Conservation (phyloP, 2,888 invertebrate species). For the Brassicogethes aeneus region DNA sequence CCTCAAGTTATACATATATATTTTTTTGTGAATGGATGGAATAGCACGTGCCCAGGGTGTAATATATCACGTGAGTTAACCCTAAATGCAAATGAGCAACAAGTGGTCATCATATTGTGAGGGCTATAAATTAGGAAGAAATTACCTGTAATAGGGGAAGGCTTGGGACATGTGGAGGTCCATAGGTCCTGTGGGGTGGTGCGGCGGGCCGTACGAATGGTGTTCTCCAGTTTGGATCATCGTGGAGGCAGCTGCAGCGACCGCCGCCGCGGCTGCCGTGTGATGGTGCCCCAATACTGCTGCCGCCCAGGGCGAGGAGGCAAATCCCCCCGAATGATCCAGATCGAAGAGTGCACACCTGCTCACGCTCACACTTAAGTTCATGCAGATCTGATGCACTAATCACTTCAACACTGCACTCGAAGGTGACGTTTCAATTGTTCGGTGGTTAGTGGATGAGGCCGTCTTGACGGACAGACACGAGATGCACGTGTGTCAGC, state of each 20-base stretch:
- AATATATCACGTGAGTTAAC: conserved; percentile 36
- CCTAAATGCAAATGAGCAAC: conserved; percentile 38
- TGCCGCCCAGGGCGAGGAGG: conserved; percentile 68
- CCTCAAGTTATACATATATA: no score
- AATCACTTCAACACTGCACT: neutral
- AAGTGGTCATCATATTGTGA: conserved; percentile 26
- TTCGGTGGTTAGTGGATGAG: neutral
- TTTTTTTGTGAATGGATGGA: no score
- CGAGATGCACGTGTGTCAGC: conserved; percentile 46
- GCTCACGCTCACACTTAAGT: conserved; percentile 34
- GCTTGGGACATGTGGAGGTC: conserved; percentile 88
- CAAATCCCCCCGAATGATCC: conserved; percentile 69
- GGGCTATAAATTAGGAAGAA: no score
- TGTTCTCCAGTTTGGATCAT: conserved; percentile 41
- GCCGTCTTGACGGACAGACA: conserved; percentile 10
- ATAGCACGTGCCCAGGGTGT: conserved; percentile 35
- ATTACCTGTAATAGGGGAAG: conserved; percentile 85
- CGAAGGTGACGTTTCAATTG: neutral
- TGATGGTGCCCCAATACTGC: conserved; percentile 59
- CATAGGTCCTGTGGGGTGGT: conserved; percentile 58
- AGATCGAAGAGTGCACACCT: conserved; percentile 39
- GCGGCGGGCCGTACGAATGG: conserved; percentile 50
- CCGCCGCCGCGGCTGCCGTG: conserved; percentile 39
- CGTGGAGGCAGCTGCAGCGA: conserved; percentile 39
- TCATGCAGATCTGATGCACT: conserved; percentile 31